Base-by-base conservation (phyloP, 1,140 invertebrate genomes). In the Neodiprion fabricii region DNA sequence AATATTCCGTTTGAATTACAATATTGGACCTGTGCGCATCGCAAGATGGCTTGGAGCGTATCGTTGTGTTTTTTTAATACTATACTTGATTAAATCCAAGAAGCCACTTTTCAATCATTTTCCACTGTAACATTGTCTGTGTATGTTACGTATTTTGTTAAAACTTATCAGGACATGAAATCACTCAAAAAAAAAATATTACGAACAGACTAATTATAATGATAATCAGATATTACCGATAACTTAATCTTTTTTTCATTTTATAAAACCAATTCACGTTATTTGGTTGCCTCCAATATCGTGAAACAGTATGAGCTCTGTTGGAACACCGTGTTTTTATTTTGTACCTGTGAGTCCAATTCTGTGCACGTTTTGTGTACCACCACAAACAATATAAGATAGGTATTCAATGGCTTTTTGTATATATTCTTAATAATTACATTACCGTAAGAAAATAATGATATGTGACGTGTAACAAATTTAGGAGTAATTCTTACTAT, bases 381-480 rank as follows among this genome's bases (percentile, higher is more conserved):
- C 53, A 61, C 5, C 53, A 1, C 11, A 12, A 12, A 61, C n/a
- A 61, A 61, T 17, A 61, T 7, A 9, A 61, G 9, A 61, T 61
- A 61, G 53, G 53, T 61, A 61, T 66, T 23, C 8, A 28, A 83
- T 84, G 82, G 86, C 82, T 88, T 88, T 87, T 86, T 88, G 86
- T 87, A 88, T 87, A 88, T 88, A 87, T 86, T 84, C 82, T 80
- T 82, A 79, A 81, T 66, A 74, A 70, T 80, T 84, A 82, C 78
- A 82, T 80, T 84, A 82, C 77, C 77, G 79, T 82, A 84, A 84
- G 80, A 77, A 69, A 81, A 40, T 47, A 81, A 80, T 83, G 82
- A 81, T 82, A 83, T 83, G 82, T 85, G 82, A 86, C 84, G 84
- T 86, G 85, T 86, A 86, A 85, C 84, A 85, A 86, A 83, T 82